A percentile compares a stretch with the other conserved stretches of the same genome.
phyloP scores from a whole-genome alignment of 2,888 invertebrate genomes.

The Epinotia brunnichana region DNA sequence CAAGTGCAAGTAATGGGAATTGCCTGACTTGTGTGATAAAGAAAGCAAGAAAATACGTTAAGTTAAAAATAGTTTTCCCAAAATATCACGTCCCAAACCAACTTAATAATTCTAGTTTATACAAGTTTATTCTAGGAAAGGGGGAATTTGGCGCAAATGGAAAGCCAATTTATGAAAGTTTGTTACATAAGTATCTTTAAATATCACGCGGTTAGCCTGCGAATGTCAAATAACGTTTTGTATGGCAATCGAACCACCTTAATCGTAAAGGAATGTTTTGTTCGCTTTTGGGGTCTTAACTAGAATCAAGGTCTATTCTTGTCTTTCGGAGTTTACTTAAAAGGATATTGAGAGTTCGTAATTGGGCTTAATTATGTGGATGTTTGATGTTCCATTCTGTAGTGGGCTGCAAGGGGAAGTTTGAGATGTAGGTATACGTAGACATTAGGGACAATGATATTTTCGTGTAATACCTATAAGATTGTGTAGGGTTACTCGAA shows the following conservation, averaged over 20 bases:
- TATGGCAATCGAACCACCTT: too few species aligned
- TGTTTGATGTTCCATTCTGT: background rate
- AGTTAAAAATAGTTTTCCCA: too few species aligned
- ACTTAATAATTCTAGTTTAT: too few species aligned
- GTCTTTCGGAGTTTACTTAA: background rate
- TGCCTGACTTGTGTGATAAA: slow-evolving; percentile 14
- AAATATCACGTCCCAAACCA: too few species aligned
- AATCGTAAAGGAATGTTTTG: slow-evolving; percentile 14
- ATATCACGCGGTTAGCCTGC: too few species aligned
- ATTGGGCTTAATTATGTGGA: background rate
- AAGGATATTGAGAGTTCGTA: background rate
- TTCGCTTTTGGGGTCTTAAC: background rate
- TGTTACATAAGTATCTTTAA: too few species aligned
- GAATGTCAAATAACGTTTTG: too few species aligned
- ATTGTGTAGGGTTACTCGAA: background rate
- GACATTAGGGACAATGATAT: background rate
- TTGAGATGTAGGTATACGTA: background rate
- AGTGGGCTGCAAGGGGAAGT: background rate
- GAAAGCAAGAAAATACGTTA: too few species aligned
- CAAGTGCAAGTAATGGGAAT: slow-evolving; percentile 62
- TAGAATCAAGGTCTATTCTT: background rate
- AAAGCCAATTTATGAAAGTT: too few species aligned
- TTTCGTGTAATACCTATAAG: background rate
- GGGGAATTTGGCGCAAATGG: too few species aligned
- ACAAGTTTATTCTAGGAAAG: too few species aligned